Evolutionary conservation across 1,140 invertebrate species (phyloP), one percentile per base, ranked within the genome.

Genomic region (Telenomus remus): DNA sequence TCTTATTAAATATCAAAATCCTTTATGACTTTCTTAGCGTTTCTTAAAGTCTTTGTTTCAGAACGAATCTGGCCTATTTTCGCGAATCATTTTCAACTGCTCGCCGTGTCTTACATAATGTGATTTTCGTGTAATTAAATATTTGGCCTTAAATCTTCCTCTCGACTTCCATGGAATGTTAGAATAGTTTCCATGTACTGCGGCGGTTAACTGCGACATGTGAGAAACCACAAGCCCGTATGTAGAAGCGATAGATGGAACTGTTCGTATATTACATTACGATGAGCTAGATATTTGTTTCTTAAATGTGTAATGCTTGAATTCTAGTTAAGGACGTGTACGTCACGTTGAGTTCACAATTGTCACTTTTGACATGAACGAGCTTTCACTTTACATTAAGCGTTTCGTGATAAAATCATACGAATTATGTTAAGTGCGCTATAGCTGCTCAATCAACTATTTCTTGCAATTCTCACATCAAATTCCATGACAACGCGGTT

Each of bases 151-250:
- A 49, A 66, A 56, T 54, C 51, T n/a, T 65, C 13, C 44, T 12
- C 46, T 13, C 27, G 44, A 65, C 16, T 66, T 66, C 37, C 3
- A 8, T 43, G 9, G 44, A 65, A 42, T 54, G 42, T 16, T 64
- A 54, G 44, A 55, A 65, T 65, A 68, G 61, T 74, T 74, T 61
- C 46, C 55, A 53, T 47, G 46, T 69, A 69, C 47, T 60, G 37
- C 46, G 34, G 47, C 35, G 46, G 43, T 65, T 49, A 69, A 64
- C 15, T 47, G 49, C 42, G 42, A 50, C 69, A 71, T 60, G 76
- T 68, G 66, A 70, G 72, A 76, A 82, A 82, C 79, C 81, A 63
- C 80, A 76, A 65, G 49, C 80, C 69, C 57, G 66, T 64, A 65
- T 70, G 61, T 77, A 73, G 48, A 60, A 74, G 51, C 71, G 68